Base-by-base conservation (phyloP, 2,113 vertebrate genomes). In the Oophaga pumilio region DNA sequence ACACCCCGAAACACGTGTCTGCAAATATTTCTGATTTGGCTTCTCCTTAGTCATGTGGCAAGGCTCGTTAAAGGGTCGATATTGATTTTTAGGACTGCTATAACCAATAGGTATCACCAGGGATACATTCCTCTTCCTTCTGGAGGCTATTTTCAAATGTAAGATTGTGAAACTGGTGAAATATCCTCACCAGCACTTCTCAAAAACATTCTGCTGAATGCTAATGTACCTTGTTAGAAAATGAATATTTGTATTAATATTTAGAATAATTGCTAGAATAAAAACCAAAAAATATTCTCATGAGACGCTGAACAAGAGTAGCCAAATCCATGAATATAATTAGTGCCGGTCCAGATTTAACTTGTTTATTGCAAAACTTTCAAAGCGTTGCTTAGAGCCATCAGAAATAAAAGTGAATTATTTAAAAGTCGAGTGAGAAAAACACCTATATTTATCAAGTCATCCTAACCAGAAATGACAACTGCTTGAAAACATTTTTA, bases 301-400 rank as follows among this genome's bases (percentile, higher is more conserved):
- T 24, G 22, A 83, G 49, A 83, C 43, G 11, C 7, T 26, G 20
- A 82, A 68, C 10, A 9, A 20, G 52, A 68, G 33, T 24, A 26
- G 6, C 81, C n/a, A 53, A n/a, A 83, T 83, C 81, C n/a, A 56
- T 26, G 64, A 83, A 69, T 68, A 83, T 83, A 83, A 83, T 83
- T 83, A 83, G 81, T 69, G 81, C 50, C 43, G 49, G 43, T 69
- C 22, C 64, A 68, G 43, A 83, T 68, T 49, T 66, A 50, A 82
- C 80, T 83, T 83, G 59, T 83, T 83, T 83, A 83, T 68, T 52
- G 69, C 22, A 60, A 50, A 80, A 83, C 60, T 83, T 83, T 69
- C 81, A 83, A 83, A 83, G 81, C 50, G 12, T 52, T 83, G 59
- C 81, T 83, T 83, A 53, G 43, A 64, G 81, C 62, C 18, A 83